phyloP scores from a whole-genome alignment of 1,140 invertebrate species.

The Odontomachus brunneus region DNA sequence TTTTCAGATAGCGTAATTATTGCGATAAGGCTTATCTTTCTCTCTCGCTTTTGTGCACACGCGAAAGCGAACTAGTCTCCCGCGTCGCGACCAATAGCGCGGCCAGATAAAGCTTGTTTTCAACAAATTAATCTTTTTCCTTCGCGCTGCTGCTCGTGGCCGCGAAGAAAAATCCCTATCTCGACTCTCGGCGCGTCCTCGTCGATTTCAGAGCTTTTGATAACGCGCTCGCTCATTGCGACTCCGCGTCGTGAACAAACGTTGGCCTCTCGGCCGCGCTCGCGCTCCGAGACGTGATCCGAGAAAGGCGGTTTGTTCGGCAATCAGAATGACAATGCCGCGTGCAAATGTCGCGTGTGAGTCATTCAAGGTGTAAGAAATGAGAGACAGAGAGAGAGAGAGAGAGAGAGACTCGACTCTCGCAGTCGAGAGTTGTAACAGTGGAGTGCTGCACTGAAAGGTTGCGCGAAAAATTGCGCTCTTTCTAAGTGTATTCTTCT shows the following conservation, averaged over 20 bases:
- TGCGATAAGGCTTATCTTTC: constrained; percentile 78
- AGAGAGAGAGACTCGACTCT: too few relatives aligned
- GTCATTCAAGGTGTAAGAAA: constrained; percentile 33
- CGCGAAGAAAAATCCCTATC: constrained; percentile 75
- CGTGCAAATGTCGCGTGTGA: constrained; percentile 36
- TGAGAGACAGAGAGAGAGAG: too few relatives aligned
- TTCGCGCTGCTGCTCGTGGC: constrained; percentile 52
- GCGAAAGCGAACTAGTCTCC: constrained; percentile 51
- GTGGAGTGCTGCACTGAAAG: not conserved
- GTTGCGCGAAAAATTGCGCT: not conserved
- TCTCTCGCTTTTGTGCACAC: not conserved
- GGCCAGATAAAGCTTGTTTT: constrained; percentile 79
- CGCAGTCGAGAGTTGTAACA: not conserved
- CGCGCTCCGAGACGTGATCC: not conserved
- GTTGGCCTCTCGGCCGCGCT: not conserved
- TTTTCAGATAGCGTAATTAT: constrained; percentile 77
- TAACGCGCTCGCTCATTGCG: not conserved
- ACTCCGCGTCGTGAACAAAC: not conserved
- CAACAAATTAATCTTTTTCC: constrained; percentile 79
- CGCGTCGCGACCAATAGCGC: constrained; percentile 61
- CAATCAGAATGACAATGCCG: constrained; percentile 12
- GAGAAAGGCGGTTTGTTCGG: not conserved
- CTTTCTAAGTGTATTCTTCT: too few relatives aligned
- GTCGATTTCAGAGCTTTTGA: constrained; percentile 13
- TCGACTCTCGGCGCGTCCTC: constrained; percentile 20